Base-by-base conservation (phyloP, 2,888 invertebrate genomes). In the Parnassius apollo region DNA sequence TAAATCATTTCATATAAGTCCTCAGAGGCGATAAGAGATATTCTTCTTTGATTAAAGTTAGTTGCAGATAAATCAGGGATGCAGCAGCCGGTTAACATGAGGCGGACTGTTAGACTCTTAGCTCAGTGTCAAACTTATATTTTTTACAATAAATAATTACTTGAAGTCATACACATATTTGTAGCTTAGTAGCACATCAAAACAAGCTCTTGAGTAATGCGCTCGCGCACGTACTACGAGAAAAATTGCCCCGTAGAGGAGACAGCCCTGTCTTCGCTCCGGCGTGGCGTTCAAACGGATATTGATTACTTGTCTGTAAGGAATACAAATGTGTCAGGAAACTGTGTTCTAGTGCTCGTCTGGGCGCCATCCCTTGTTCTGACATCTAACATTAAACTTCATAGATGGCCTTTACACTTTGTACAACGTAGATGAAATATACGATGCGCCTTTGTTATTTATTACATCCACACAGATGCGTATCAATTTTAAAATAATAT, bases 281-380 rank as follows among this genome's bases (percentile, higher is more conserved):
- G 25, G 25, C 80, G 25, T 79, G 68, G 69, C 76, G 81, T 75
- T 82, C 79, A 72, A 86, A 86, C 82, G 79, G 83, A 88, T 89
- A 89, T 89, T 88, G 90, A 90, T 90, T 85, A 83, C 87, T 86
- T 82, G 86, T 86, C 87, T 86, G 86, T 85, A 85, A 87, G 85
- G 88, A 89, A 90, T 90, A 89, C 87, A 89, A 89, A 89, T 90
- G 88, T 86, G 86, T 87, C 86, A 86, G 83, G 78, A 82, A 82
- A 82, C 85, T 78, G 78, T 80, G 75, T 78, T 80, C 78, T 71
- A 80, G 75, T 77, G 79, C 75, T 77, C 71, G 75, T 79, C 72
- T 71, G 74, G 76, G 72, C 76, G 78, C 84, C 76, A 86, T 88
- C 80, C 79, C 83, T 88, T 82, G 82, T 81, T 73, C 76, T 82